Conservation (phyloP, 2,113 vertebrate genomes). For the Nothoprocta pentlandii region DNA sequence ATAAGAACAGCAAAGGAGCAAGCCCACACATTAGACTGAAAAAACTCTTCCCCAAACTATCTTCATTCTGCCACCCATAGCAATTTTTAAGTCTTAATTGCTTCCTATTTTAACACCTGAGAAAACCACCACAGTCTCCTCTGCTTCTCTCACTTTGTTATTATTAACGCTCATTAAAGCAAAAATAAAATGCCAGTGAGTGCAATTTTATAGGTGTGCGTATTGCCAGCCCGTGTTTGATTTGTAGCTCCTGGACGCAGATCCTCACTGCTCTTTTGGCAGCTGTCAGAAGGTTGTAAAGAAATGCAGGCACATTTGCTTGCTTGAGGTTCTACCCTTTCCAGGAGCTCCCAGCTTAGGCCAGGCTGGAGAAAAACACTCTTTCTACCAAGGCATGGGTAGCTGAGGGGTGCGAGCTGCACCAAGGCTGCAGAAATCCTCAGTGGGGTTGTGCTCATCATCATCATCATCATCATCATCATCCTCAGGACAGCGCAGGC, state of each 20-base stretch:
- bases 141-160: neutral
- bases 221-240: neutral
- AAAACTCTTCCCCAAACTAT: neutral
- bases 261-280: neutral
- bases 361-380: neutral
- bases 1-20: neutral
- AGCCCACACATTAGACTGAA: neutral
- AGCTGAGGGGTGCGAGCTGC: neutral
- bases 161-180: neutral
- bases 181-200: neutral
- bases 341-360: neutral
- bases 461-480: neutral
- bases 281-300: neutral
- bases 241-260: neutral
- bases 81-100: constrained; percentile 50
- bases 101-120: constrained; percentile 30
- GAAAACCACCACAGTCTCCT: constrained; percentile 4
- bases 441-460: rapidly evolving
- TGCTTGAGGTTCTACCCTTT: neutral
- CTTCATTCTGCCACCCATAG: constrained; percentile 9
- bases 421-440: neutral
- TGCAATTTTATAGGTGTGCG: rapidly evolving
- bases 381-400: neutral
- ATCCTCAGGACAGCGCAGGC: neutral
- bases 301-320: neutral